A percentile compares a stretch with the other conserved stretches of the same genome.
These are phyloP conservation scores for Gasterosteus nipponicus DNA, from an alignment of 2,113 vertebrate genomes.

Conservation along the genomic window DNA sequence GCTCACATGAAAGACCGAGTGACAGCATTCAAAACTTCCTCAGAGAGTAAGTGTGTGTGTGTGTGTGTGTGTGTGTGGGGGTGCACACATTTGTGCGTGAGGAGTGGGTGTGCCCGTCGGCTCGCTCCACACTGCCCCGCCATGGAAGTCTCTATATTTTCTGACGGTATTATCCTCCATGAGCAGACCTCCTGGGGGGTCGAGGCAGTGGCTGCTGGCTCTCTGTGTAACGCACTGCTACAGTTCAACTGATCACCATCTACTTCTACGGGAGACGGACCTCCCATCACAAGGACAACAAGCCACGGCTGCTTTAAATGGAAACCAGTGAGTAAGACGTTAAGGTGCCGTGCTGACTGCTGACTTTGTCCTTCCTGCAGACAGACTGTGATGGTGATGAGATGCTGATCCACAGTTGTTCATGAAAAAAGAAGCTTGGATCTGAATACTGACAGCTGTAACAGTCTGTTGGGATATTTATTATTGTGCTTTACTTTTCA, in stretches of 20 bases:
- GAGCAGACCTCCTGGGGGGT: neutral
- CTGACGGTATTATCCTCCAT: no score
- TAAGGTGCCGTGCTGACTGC: neutral
- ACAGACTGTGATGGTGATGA: neutral
- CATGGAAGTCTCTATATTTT: neutral
- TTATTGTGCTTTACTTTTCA: neutral
- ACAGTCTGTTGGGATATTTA: neutral
- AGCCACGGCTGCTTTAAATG: no score
- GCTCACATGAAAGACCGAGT: slow-evolving; percentile 77
- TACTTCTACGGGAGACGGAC: neutral
- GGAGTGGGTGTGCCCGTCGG: slow-evolving; percentile 5
- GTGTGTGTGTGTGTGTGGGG: neutral
- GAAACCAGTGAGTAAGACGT: no score
- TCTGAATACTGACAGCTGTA: neutral
- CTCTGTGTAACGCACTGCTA: no score
- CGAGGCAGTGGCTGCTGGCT: no score
- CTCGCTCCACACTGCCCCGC: slow-evolving; percentile 7
- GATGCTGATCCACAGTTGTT: neutral
- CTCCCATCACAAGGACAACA: neutral
- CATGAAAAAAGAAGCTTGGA: neutral
- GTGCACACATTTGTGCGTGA: slow-evolving; percentile 44
- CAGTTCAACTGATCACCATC: neutral
- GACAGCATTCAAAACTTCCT: slow-evolving; percentile 75
- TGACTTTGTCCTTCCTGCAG: neutral
- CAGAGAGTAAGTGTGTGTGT: slow-evolving; percentile 22